These are phyloP conservation scores for Rhadinocentrus ornatus DNA, from an alignment of 2,797 vertebrate genomes.

Conservation along the genomic window DNA sequence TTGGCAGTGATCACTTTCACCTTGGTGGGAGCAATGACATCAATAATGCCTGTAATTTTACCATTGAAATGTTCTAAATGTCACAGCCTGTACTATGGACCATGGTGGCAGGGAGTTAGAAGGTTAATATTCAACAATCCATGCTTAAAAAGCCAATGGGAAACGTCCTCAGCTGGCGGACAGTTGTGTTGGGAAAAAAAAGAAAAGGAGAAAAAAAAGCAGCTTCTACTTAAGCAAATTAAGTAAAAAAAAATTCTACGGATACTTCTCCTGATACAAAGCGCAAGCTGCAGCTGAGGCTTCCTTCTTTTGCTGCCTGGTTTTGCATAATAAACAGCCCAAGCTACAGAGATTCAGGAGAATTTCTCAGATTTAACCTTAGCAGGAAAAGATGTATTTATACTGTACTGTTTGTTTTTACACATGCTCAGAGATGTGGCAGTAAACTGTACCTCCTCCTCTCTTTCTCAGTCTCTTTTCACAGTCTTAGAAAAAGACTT, in stretches of 20 bases:
- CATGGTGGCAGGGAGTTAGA: neutral
- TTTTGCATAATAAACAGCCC: constrained; percentile 30
- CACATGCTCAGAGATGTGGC: constrained; percentile 58
- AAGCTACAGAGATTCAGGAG: constrained; percentile 19
- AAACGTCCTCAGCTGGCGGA: neutral
- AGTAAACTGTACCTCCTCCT: constrained; percentile 56
- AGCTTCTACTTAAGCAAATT: constrained; percentile 48
- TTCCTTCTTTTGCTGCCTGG: constrained; percentile 10
- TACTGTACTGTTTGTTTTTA: constrained; percentile 57
- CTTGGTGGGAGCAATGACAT: too few species aligned
- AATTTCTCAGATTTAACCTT: constrained; percentile 34
- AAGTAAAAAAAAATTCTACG: constrained; percentile 50
- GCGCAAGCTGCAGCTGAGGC: constrained; percentile 41
- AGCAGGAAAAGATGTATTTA: constrained; percentile 10
- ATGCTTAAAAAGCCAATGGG: neutral
- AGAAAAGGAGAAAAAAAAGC: neutral
- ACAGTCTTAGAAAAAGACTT: constrained; percentile 66
- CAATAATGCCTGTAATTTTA: too few species aligned
- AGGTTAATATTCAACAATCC: neutral
- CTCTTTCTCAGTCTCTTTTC: constrained; percentile 39
- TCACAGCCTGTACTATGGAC: neutral
- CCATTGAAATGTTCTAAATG: too few species aligned
- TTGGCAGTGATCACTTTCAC: too few species aligned
- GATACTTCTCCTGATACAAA: constrained; percentile 40
- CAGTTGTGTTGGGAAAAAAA: too few species aligned